A percentile compares a stretch with the other conserved stretches of the same genome.
phyloP scores from a whole-genome alignment of 1,140 invertebrate genomes.

The Drosophila subobscura region DNA sequence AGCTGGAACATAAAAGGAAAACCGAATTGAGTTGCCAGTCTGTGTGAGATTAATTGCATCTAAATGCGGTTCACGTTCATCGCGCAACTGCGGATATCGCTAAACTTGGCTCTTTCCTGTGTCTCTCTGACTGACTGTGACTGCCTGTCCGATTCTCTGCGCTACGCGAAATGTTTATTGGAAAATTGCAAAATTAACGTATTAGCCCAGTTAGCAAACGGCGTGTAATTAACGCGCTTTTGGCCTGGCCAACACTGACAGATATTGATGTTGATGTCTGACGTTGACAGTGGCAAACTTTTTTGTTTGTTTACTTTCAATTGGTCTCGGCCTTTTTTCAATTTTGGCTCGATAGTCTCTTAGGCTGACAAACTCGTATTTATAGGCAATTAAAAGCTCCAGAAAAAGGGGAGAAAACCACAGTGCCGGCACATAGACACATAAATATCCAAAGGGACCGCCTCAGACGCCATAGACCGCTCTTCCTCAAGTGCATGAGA shows the following conservation, averaged over 20 bases:
- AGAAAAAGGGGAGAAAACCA: constrained; percentile 25
- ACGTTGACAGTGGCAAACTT: constrained; percentile 60
- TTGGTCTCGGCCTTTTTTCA: constrained; percentile 7
- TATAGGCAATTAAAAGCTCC: not conserved
- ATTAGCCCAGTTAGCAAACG: constrained; percentile 56
- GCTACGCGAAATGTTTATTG: constrained; percentile 41
- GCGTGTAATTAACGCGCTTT: constrained; percentile 60
- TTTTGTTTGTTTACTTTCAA: constrained; percentile 39
- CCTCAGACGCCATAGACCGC: constrained; percentile 1
- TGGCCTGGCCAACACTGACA: constrained; percentile 26
- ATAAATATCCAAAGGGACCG: constrained; percentile 49
- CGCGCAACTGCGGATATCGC: constrained; percentile 49
- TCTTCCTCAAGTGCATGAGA: constrained; percentile 66
- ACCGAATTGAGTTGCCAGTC: constrained; percentile 18
- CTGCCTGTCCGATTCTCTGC: constrained; percentile 12
- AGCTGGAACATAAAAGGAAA: constrained; percentile 85
- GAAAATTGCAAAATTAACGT: constrained; percentile 65
- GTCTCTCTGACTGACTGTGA: not conserved
- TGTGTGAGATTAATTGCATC: constrained; percentile 26
- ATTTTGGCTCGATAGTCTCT: constrained; percentile 21
- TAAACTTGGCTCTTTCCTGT: constrained; percentile 59
- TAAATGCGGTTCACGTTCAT: constrained; percentile 4
- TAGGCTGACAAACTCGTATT: constrained; percentile 40
- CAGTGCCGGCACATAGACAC: constrained; percentile 10
- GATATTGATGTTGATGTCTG: constrained; percentile 52